These are phyloP conservation scores for Phocides pigmalion DNA, from an alignment of 1,140 invertebrate species.

Conservation along the genomic window DNA sequence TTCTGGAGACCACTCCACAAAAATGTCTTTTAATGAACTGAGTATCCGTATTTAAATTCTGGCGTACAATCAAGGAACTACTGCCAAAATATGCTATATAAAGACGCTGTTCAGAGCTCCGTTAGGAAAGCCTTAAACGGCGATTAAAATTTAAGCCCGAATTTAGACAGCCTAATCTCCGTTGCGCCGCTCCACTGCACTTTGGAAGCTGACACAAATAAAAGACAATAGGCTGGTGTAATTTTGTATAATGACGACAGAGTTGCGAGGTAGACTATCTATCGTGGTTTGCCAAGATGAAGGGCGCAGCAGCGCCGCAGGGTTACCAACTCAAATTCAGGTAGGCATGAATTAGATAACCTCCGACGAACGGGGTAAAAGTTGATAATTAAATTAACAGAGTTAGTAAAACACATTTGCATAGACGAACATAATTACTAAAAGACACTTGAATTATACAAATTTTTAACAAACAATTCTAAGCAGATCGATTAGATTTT, in stretches of 20 bases:
- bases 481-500: too few species aligned
- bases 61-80: slow-evolving; percentile 60
- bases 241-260: slow-evolving; percentile 56
- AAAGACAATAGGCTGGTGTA: slow-evolving; percentile 62
- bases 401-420: too few species aligned
- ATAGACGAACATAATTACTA: too few species aligned
- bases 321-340: slow-evolving; percentile 15
- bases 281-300: slow-evolving; percentile 50
- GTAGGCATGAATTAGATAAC: slow-evolving; percentile 18
- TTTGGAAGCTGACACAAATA: slow-evolving; percentile 71
- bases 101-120: slow-evolving; percentile 58
- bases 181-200: slow-evolving; percentile 70
- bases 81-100: slow-evolving; percentile 63
- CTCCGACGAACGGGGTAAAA: not conserved
- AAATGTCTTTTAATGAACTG: slow-evolving; percentile 35
- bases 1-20: slow-evolving; percentile 3
- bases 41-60: slow-evolving; percentile 38
- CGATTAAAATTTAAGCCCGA: slow-evolving; percentile 81
- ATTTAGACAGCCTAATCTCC: slow-evolving; percentile 79
- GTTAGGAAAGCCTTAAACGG: slow-evolving; percentile 69
- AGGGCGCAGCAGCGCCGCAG: slow-evolving; percentile 26
- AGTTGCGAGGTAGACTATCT: slow-evolving; percentile 43
- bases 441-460: too few species aligned
- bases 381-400: not conserved
- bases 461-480: too few species aligned